Base-by-base conservation (phyloP, 2,113 vertebrate species). In the Varanus komodoensis region DNA sequence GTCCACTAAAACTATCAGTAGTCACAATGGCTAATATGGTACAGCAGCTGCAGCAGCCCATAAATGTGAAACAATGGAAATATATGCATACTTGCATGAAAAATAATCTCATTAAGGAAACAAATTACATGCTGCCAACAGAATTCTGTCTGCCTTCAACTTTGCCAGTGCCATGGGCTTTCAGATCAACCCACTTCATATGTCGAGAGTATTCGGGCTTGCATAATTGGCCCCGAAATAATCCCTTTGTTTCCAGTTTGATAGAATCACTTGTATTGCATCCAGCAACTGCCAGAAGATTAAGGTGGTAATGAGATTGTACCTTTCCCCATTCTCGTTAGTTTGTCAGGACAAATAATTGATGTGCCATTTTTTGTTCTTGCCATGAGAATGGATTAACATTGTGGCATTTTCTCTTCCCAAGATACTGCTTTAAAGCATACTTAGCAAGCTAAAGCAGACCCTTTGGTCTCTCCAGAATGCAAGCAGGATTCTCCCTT, bases 221-320 rank as follows among this genome's bases (percentile, higher is more conserved):
- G 93, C 93, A 64, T 96, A 94, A 95, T 89, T 92, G 92, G 82
- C 86, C 91, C 61, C 0, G 15, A 93, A 95, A 92, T 90, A 95
- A 94, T 86, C 93, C 91, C 89, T 95, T 95, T 94, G 91, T 93
- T 93, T 91, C 89, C 75, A 85, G 84, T 90, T 87, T 93, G 93
- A 95, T 92, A 90, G 87, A 92, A 95, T 91, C 91, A 61, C 93
- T 95, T 91, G 91, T 92, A 88, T 75, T 81, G 79, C 92, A 90
- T 93, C 93, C 93, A 94, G 89, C 32, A 88, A 93, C 83, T 84
- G 84, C 89, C 89, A 92, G 92, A 95, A 95, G 91, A 96, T 95
- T 89, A 95, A 94, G 92, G 57, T 93, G 88, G 91, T 93, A 95
- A 95, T 96, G 93, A 95, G 93, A 94, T 91, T 87, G 90, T 91